These are phyloP conservation scores for Nesospiza acunhae DNA, from an alignment of 2,113 vertebrate species.

Conservation along the genomic window DNA sequence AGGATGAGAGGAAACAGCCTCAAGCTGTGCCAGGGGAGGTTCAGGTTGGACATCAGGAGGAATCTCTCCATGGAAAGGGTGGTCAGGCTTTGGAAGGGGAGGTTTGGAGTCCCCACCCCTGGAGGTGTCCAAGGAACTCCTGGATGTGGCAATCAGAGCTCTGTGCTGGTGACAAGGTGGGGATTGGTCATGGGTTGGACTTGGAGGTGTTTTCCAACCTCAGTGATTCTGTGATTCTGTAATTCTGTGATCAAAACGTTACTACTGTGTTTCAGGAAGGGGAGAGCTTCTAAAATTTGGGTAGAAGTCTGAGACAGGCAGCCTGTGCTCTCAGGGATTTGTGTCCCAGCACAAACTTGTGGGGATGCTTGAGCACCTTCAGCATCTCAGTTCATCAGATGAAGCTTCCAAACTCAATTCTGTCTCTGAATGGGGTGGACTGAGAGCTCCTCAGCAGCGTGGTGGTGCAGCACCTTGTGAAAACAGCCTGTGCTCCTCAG, in stretches of 20 bases:
- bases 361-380: background rate
- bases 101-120: background rate
- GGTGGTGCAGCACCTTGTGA: background rate
- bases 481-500: background rate
- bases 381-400: background rate
- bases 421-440: background rate
- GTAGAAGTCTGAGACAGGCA: background rate
- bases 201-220: background rate
- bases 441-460: background rate
- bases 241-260: background rate
- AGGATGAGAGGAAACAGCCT: background rate
- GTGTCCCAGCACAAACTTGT: rapidly evolving
- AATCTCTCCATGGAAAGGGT: background rate
- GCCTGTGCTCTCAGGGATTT: rapidly evolving
- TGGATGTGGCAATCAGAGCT: background rate
- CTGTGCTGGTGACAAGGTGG: background rate
- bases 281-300: rapidly evolving
- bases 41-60: background rate
- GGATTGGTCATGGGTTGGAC: background rate
- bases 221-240: background rate
- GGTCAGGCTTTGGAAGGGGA: background rate
- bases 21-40: background rate
- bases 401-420: rapidly evolving
- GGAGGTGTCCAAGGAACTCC: background rate
- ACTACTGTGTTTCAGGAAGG: background rate